Evolutionary conservation across 2,797 vertebrate species (phyloP).

Genomic region (Myoxocephalus aenaeus): DNA sequence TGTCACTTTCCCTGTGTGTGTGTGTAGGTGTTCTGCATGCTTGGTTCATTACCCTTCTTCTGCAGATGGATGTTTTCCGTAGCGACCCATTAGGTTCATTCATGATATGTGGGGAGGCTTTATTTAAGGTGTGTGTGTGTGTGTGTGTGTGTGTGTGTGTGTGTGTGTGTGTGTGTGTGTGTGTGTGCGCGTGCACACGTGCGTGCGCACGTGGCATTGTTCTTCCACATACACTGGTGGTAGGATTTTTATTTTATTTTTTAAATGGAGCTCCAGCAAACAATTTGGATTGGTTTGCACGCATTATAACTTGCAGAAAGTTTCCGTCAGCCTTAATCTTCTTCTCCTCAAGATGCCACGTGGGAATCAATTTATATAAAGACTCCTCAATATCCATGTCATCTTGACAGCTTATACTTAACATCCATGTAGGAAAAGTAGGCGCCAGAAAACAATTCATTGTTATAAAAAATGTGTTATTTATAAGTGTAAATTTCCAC

Average conservation of each 20-base stretch:
- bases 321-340: conserved; percentile 49
- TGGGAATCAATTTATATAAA: conserved; percentile 53
- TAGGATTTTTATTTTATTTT: conserved; percentile 37
- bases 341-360: conserved; percentile 45
- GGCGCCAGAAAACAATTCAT: background rate
- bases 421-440: background rate
- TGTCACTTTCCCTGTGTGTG: background rate
- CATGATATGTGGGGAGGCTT: conserved; percentile 33
- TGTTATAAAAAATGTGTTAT: background rate
- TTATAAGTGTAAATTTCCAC: background rate
- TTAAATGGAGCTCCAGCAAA: conserved; percentile 32
- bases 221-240: background rate
- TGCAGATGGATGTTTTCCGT: conserved; percentile 15
- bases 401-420: conserved; percentile 17
- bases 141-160: conserved; percentile 6
- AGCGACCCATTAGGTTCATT: conserved; percentile 44
- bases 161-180: conserved; percentile 5
- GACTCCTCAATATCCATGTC: conserved; percentile 36
- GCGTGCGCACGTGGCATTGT: conserved; percentile 2
- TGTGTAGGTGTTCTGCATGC: conserved; percentile 27
- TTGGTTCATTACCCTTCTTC: conserved; percentile 33
- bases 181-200: background rate
- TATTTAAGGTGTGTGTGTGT: conserved; percentile 24
- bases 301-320: conserved; percentile 60
- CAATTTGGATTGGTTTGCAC: conserved; percentile 73